These are phyloP conservation scores for Hypomecis punctinalis DNA, from an alignment of 2,888 invertebrate species.

Conservation along the genomic window DNA sequence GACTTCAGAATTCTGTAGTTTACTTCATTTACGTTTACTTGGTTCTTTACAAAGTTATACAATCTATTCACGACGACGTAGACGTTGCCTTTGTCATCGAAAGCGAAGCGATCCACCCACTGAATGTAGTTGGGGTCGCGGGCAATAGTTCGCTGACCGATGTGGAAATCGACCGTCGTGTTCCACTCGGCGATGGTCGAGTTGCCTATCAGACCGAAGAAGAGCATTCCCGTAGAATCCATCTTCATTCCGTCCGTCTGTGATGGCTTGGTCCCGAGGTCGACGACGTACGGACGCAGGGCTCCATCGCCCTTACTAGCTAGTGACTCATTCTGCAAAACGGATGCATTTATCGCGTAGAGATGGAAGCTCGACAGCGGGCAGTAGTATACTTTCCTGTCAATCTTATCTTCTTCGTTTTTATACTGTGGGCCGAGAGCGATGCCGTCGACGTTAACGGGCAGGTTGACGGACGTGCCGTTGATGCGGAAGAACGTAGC, in stretches of 20 bases:
- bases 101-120: conserved; percentile 90
- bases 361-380: conserved; percentile 89
- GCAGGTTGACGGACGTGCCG: conserved; percentile 83
- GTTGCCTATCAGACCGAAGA: conserved; percentile 88
- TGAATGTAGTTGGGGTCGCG: conserved; percentile 88
- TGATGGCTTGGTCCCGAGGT: conserved; percentile 87
- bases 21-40: conserved; percentile 83
- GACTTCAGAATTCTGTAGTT: conserved; percentile 89
- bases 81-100: conserved; percentile 87
- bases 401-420: conserved; percentile 64
- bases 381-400: conserved; percentile 87
- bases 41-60: conserved; percentile 87
- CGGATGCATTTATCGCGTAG: conserved; percentile 87
- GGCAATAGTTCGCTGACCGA: conserved; percentile 87
- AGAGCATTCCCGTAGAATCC: conserved; percentile 88
- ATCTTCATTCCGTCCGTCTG: conserved; percentile 91
- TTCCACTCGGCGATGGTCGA: conserved; percentile 90
- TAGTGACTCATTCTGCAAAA: conserved; percentile 84
- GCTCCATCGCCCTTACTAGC: conserved; percentile 64
- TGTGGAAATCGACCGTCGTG: conserved; percentile 82
- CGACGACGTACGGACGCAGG: conserved; percentile 79
- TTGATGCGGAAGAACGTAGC: conserved; percentile 86
- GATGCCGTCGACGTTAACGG: conserved; percentile 88
- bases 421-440: conserved; percentile 87
- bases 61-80: conserved; percentile 89